Evolutionary conservation across 2,797 vertebrate species (phyloP), one percentile per base, ranked within the genome.

Genomic region (Sebastes iracundus): DNA sequence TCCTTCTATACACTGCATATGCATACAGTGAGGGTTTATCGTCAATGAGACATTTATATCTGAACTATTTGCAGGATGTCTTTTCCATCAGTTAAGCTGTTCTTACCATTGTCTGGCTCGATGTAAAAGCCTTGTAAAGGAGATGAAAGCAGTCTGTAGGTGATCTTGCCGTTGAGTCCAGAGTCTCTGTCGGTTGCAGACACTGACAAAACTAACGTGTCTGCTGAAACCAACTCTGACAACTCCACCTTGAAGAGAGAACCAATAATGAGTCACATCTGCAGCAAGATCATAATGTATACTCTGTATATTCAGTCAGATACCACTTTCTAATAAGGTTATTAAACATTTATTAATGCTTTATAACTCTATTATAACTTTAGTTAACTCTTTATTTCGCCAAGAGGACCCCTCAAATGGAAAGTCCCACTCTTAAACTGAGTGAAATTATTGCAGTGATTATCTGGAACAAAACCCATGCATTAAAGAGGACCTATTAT

Each of bases 91-190:
- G 25, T 67, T 88, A 86, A 52, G 30, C 32, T 9, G 25, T 68
- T 77, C 90, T 96, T 94, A 99, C 98, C 98, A 82, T 96, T 97
- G 75, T 93, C 77, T 59, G 92, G 86, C 84, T 96, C 94, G 64
- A 99, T 96, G 82, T 94, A 93, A 86, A 98, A 98, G 49, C 94
- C 94, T 74, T 95, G 90, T 32, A 91, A 79, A 64, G 92, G 90
- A 72, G 96, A 94, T 22, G 96, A 95, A 25, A 98, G 90, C 60
- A 99, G 96, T 88, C 94, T 96, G 90, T 98, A 99, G 68, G 93
- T 94, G 92, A 99, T 85, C 28, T 93, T 88, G 59, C 96, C 95
- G 22, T 96, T 96, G 68, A 81, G 84, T 32, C 95, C 96, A 1
- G 95, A 93, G 85, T 98, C 97, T 82, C 72, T 91, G 62, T 99